phyloP scores from a whole-genome alignment of 1,140 invertebrate genomes.

The Arion vulgaris region DNA sequence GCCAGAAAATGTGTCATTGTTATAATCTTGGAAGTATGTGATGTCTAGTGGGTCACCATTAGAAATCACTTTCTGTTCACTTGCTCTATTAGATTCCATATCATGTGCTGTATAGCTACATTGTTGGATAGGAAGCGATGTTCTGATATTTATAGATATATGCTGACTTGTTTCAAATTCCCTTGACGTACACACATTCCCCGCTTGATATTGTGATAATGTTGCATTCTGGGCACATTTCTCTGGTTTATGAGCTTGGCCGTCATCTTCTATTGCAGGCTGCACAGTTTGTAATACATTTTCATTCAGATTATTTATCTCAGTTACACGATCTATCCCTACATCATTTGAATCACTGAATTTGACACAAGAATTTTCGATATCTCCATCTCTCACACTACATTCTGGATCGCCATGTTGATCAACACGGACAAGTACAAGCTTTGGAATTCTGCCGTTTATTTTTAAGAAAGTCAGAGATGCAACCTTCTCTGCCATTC shows the following conservation, averaged over 20 bases:
- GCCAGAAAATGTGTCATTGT: not conserved
- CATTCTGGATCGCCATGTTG: not conserved
- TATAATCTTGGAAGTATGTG: not conserved
- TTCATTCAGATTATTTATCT: not conserved
- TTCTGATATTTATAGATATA: not conserved
- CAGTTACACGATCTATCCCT: not conserved
- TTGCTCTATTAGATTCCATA: not conserved
- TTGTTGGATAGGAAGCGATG: not conserved
- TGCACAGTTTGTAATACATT: not conserved
- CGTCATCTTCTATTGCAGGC: not conserved
- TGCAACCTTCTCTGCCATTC: conserved; percentile 38
- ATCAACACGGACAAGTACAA: not conserved
- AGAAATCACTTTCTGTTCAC: not conserved
- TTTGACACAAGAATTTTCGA: not conserved
- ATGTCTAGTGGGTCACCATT: not conserved
- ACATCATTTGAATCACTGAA: not conserved
- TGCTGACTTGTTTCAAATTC: not conserved
- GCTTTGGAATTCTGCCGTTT: conserved; percentile 15
- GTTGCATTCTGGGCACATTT: not conserved
- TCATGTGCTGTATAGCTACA: not conserved
- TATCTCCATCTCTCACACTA: not conserved
- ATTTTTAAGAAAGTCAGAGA: conserved; percentile 27
- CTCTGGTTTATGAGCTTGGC: not conserved
- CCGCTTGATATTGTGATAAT: not conserved
- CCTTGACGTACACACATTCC: not conserved